These are phyloP conservation scores for Schizaphis graminum DNA, from an alignment of 2,888 invertebrate species.

Conservation along the genomic window DNA sequence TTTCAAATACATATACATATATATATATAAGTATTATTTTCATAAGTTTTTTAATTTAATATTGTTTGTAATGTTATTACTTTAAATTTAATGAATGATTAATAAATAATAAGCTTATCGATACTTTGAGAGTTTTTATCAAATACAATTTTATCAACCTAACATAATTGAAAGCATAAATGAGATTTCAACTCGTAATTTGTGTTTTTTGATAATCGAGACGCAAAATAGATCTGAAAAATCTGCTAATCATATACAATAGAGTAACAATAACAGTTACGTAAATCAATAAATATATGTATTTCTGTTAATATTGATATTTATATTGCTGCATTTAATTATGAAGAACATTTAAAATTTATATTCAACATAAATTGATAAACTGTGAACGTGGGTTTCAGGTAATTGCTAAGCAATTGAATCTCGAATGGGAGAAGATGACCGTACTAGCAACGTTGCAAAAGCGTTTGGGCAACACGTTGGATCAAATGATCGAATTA, in stretches of 20 bases:
- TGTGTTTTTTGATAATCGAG: not conserved
- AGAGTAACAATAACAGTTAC: not conserved
- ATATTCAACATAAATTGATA: not conserved
- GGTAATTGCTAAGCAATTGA: slow-evolving; percentile 78
- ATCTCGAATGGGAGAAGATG: slow-evolving; percentile 77
- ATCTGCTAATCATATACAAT: not conserved
- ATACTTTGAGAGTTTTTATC: not conserved
- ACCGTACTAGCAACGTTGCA: slow-evolving; percentile 84
- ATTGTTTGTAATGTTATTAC: not conserved
- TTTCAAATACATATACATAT: not conserved
- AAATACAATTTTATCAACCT: not conserved
- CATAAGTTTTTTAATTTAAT: not conserved
- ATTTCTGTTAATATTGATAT: not conserved
- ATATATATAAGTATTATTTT: too few species aligned
- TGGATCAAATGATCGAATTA: slow-evolving; percentile 80
- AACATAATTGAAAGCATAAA: not conserved
- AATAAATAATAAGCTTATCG: not conserved
- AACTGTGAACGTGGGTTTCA: slow-evolving; percentile 69
- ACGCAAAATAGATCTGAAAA: not conserved
- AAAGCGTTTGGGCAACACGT: slow-evolving; percentile 75
- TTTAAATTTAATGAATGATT: not conserved
- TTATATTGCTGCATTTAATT: not conserved
- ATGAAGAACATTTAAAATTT: not conserved
- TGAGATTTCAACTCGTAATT: not conserved
- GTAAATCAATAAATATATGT: not conserved